A percentile compares a stretch with the other conserved stretches of the same genome.
Conservation (phyloP, 2,113 vertebrate species). For the Chitala chitala region DNA sequence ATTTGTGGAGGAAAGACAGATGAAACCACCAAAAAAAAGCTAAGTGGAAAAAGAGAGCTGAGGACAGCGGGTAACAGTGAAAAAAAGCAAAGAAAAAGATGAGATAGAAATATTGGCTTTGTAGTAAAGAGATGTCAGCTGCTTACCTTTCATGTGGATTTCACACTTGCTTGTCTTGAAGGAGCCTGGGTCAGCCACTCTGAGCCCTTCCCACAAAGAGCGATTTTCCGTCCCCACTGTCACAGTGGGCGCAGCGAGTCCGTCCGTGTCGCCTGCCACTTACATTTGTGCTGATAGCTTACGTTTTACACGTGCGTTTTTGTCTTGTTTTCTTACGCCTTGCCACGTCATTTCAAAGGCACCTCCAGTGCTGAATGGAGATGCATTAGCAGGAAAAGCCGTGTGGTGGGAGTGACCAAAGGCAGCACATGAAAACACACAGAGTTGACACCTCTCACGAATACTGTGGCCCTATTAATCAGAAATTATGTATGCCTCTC, state of each 20-base stretch:
- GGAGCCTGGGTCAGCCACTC: slow-evolving; percentile 58
- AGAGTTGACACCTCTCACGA: slow-evolving; percentile 11
- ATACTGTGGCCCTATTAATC: background rate
- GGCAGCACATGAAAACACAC: slow-evolving; percentile 12
- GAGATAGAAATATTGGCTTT: slow-evolving; percentile 66
- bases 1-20: background rate
- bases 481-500: background rate
- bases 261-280: slow-evolving; percentile 43
- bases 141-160: slow-evolving; percentile 71
- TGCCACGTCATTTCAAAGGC: slow-evolving; percentile 14
- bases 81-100: slow-evolving; percentile 36
- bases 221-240: slow-evolving; percentile 55
- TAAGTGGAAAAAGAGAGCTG: slow-evolving; percentile 32
- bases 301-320: slow-evolving; percentile 42
- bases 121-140: slow-evolving; percentile 64
- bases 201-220: slow-evolving; percentile 63
- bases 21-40: background rate
- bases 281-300: slow-evolving; percentile 42
- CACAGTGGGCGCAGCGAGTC: slow-evolving; percentile 34
- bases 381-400: background rate
- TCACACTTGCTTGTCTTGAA: slow-evolving; percentile 65
- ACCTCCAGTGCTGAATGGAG: slow-evolving; percentile 14
- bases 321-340: slow-evolving; percentile 36
- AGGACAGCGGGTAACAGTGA: slow-evolving; percentile 39
- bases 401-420: slow-evolving; percentile 22